Evolutionary conservation across 2,888 invertebrate species (phyloP).

Genomic region (Sinelater perroti): DNA sequence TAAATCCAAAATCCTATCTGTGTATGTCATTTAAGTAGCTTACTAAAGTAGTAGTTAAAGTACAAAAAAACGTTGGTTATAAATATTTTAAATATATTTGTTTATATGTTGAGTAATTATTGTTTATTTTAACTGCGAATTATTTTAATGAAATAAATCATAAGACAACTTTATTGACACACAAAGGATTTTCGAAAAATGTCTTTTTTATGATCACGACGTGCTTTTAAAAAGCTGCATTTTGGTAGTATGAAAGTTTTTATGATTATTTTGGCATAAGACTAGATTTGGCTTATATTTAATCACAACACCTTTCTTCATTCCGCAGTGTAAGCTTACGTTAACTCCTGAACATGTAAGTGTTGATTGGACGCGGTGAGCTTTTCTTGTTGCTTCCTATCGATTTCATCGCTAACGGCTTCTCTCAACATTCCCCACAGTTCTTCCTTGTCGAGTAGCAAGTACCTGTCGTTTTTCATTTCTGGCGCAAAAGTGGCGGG

Average conservation of each 20-base stretch:
- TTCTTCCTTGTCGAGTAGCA: conserved; percentile 68
- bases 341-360: conserved; percentile 7
- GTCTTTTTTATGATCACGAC: not conserved
- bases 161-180: too few species aligned
- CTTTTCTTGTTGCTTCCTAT: conserved; percentile 28
- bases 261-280: conserved; percentile 24
- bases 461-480: conserved; percentile 63
- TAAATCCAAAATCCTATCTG: too few species aligned
- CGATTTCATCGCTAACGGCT: conserved; percentile 57
- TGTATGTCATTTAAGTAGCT: too few species aligned
- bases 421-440: conserved; percentile 71
- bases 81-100: too few species aligned
- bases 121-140: too few species aligned
- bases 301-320: conserved; percentile 39
- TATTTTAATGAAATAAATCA: too few species aligned
- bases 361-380: conserved; percentile 7
- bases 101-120: too few species aligned
- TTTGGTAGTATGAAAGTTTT: not conserved
- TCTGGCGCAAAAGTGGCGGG: conserved; percentile 51
- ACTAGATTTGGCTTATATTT: conserved; percentile 36
- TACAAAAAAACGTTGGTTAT: too few species aligned
- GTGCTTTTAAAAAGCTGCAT: not conserved
- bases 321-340: conserved; percentile 10
- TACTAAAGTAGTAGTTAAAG: too few species aligned
- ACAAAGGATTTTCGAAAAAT: too few species aligned